These are phyloP conservation scores for Zapus hudsonius DNA, from an alignment of 2,113 vertebrate genomes.

Conservation along the genomic window DNA sequence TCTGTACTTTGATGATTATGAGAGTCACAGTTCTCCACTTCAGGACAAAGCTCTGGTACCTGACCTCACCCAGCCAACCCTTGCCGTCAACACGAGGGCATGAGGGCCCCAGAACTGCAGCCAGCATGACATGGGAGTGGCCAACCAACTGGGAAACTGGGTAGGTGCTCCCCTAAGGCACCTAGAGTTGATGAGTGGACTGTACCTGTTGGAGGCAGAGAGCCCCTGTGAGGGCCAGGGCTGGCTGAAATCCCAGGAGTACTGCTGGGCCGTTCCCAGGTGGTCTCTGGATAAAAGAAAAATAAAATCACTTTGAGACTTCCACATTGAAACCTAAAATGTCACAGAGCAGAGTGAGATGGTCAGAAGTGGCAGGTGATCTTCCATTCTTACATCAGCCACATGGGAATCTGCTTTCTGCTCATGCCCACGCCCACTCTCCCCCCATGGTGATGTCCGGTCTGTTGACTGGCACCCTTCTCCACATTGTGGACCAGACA, in stretches of 20 bases:
- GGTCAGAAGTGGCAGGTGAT: background rate
- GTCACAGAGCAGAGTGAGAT: background rate
- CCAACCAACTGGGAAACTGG: background rate
- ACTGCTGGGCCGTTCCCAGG: constrained; percentile 95
- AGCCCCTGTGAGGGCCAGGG: constrained; percentile 91
- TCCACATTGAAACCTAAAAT: background rate
- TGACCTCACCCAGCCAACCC: background rate
- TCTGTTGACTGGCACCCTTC: background rate
- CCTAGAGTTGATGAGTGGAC: accelerated
- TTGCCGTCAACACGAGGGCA: background rate
- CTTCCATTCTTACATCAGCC: background rate
- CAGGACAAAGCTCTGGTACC: no score
- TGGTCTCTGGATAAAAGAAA: constrained; percentile 90
- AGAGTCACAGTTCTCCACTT: background rate
- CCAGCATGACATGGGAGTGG: background rate
- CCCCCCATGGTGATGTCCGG: accelerated
- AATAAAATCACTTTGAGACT: constrained; percentile 58
- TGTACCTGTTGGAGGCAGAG: constrained; percentile 93
- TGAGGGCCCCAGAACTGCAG: background rate
- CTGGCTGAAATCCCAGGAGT: constrained; percentile 89
- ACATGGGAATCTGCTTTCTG: background rate
- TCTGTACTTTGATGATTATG: background rate
- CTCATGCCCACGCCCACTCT: background rate
- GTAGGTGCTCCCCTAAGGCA: accelerated
- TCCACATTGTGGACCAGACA: background rate